Conservation (phyloP, 2,888 invertebrate species). For the Zhuqinia jingwanae region DNA sequence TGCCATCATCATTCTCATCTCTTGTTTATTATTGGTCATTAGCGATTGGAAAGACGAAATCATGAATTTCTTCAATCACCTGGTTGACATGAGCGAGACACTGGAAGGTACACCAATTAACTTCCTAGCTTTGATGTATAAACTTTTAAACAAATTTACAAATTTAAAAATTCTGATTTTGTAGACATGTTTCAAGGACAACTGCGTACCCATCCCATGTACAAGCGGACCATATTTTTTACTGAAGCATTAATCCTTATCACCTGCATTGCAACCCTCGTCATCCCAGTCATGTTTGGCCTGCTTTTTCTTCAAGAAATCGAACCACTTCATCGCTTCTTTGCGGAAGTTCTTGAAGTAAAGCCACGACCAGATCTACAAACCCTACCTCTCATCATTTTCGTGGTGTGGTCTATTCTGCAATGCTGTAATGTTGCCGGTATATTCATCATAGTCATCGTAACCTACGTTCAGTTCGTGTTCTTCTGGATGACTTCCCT, state of each 20-base stretch:
- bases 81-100: not conserved
- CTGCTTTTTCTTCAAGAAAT: constrained; percentile 14
- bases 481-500: not conserved
- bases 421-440: constrained; percentile 3
- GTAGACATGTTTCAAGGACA: too few species aligned
- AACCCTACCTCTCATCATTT: not conserved
- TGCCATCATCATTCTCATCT: not conserved
- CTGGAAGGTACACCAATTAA: not conserved
- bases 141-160: not conserved
- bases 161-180: not conserved
- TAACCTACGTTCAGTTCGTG: not conserved
- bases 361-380: not conserved
- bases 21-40: not conserved
- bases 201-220: too few species aligned
- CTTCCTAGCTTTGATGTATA: too few species aligned
- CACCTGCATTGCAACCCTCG: not conserved
- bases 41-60: not conserved
- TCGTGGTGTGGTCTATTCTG: constrained; percentile 19
- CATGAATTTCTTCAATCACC: not conserved
- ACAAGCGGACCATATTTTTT: not conserved
- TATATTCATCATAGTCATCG: not conserved
- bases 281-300: not conserved
- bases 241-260: not conserved
- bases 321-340: constrained; percentile 43
- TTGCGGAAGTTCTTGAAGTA: constrained; percentile 15